Conservation (phyloP, 2,888 invertebrate genomes). For the Crossocerus cetratus region DNA sequence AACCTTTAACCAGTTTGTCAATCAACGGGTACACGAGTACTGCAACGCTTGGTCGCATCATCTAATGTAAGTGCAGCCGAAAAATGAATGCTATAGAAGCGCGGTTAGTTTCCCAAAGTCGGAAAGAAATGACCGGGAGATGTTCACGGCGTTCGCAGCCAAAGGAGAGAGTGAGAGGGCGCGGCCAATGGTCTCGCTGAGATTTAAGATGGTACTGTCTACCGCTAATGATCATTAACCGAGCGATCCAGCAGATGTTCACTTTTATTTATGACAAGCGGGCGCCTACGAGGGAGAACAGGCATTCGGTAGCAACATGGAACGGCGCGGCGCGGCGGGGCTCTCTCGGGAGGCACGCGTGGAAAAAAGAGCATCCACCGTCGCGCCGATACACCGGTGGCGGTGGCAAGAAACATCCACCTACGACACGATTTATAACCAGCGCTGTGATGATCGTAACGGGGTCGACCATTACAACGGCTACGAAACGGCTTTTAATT, state of each 20-base stretch:
- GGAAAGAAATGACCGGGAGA: constrained; percentile 18
- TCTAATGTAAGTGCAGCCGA: constrained; percentile 16
- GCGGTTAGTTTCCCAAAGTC: background rate
- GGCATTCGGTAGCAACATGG: background rate
- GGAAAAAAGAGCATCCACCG: constrained; percentile 16
- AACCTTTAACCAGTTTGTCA: constrained; percentile 52
- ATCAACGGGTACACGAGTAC: constrained; percentile 2
- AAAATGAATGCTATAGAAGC: background rate
- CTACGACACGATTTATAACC: constrained; percentile 48
- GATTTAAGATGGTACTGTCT: constrained; percentile 36
- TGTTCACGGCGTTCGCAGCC: background rate
- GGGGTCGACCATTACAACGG: constrained; percentile 49
- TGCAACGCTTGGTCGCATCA: constrained; percentile 13
- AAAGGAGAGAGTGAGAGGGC: background rate
- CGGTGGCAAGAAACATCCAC: constrained; percentile 23
- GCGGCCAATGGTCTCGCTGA: constrained; percentile 7
- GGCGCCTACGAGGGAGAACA: constrained; percentile 22
- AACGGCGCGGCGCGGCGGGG: constrained; percentile 13
- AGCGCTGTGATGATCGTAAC: constrained; percentile 53
- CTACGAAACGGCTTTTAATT: constrained; percentile 61
- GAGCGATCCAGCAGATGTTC: constrained; percentile 43
- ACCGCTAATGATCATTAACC: constrained; percentile 45
- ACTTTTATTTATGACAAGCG: constrained; percentile 48
- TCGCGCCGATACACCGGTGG: background rate
- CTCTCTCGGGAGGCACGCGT: constrained; percentile 3